Conservation (phyloP, 2,888 invertebrate genomes). For the Oxystoma pomonae region DNA sequence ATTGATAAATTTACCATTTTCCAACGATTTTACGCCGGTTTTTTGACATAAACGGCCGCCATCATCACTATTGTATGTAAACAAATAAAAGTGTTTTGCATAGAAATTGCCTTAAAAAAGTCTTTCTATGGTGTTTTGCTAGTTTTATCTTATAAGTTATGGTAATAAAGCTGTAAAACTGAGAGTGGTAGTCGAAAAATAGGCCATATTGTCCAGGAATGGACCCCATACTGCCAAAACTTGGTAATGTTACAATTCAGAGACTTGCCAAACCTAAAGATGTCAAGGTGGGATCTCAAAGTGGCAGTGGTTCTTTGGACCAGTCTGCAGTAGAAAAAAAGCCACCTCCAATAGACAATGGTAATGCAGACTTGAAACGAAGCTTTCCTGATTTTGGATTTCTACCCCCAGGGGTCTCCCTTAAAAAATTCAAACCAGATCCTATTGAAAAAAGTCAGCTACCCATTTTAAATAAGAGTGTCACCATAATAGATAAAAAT, state of each 20-base stretch:
- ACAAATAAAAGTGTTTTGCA: background rate
- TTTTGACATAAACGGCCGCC: background rate
- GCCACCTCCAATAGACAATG: conserved; percentile 15
- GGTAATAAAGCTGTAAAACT: too few relatives aligned
- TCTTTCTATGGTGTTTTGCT: too few relatives aligned
- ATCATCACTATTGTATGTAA: background rate
- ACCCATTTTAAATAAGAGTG: background rate
- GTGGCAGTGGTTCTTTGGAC: conserved; percentile 21
- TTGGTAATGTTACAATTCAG: conserved; percentile 60
- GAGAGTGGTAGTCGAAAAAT: too few relatives aligned
- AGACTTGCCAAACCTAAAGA: conserved; percentile 45
- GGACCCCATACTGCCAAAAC: conserved; percentile 55
- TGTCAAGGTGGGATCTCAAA: conserved; percentile 31
- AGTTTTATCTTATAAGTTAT: too few relatives aligned
- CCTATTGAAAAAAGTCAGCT: background rate
- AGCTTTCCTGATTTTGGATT: conserved; percentile 22
- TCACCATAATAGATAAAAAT: background rate
- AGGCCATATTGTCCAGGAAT: too few relatives aligned
- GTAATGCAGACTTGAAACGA: conserved; percentile 29
- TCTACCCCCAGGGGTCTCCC: conserved; percentile 29
- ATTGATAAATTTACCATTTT: too few relatives aligned
- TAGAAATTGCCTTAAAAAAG: too few relatives aligned
- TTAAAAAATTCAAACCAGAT: conserved; percentile 37
- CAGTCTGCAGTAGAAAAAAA: background rate
- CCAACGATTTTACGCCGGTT: background rate